phyloP scores from a whole-genome alignment of 1,140 invertebrate species.

The Drosophila baimaii region DNA sequence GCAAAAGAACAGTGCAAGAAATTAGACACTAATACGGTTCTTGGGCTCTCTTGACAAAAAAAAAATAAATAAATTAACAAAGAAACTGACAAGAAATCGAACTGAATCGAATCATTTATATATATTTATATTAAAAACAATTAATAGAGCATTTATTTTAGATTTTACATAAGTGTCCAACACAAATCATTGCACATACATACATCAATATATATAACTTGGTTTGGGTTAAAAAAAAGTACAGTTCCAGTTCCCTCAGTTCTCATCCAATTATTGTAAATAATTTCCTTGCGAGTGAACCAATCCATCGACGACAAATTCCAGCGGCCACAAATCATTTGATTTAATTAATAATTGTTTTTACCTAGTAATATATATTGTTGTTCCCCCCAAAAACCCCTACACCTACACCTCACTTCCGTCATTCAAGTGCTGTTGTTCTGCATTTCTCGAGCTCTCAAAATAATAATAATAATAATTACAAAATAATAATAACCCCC shows the following conservation, averaged over 20 bases:
- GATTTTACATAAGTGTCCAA: conserved; percentile 21
- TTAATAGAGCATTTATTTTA: conserved; percentile 28
- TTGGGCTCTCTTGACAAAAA: conserved; percentile 49
- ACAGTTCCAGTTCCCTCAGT: conserved; percentile 50
- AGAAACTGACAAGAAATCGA: conserved; percentile 39
- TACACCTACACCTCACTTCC: neutral
- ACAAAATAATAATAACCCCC: conserved; percentile 20
- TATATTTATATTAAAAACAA: conserved; percentile 36
- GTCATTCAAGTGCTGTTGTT: conserved; percentile 49
- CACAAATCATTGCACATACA: conserved; percentile 63
- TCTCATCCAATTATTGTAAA: conserved; percentile 62
- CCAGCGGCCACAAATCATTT: conserved; percentile 24
- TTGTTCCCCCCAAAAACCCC: conserved; percentile 4
- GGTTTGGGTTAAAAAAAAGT: conserved; percentile 68
- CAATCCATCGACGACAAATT: conserved; percentile 10
- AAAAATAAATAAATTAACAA: conserved; percentile 30
- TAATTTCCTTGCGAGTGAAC: conserved; percentile 51
- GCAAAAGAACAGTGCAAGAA: conserved; percentile 31
- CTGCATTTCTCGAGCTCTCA: conserved; percentile 34
- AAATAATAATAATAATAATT: conserved; percentile 20
- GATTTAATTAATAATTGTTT: conserved; percentile 40
- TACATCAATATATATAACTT: conserved; percentile 61
- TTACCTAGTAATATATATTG: conserved; percentile 37
- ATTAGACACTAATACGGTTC: conserved; percentile 69
- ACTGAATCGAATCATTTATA: conserved; percentile 48